Evolutionary conservation across 2,888 invertebrate genomes (phyloP), one percentile per base, ranked within the genome.

Genomic region (Eilema sororculum): DNA sequence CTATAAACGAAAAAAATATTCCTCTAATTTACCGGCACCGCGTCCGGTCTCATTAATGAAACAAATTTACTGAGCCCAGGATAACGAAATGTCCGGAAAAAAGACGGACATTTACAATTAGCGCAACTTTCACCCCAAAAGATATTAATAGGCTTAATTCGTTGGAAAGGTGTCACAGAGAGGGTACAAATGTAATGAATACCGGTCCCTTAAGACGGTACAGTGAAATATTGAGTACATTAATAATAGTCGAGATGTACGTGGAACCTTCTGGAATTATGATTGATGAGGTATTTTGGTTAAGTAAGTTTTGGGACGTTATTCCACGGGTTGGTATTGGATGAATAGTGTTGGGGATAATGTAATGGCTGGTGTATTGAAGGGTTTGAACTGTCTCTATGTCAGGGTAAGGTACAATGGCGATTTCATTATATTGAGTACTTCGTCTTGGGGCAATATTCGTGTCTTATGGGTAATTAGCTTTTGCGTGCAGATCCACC

Each of bases 71-170:
- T 37, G 24, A 59, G 25, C 20, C 12, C 33, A 13, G 20, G 33
- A 60, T 56, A 68, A 64, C 24, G 22, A 60, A 58, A 65, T 41
- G 33, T 37, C 10, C 57, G 33, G n/a, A 20, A 60, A 41, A 72
- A 59, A 64, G 10, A 65, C 61, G 72, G 68, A 41, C 37, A 67
- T 68, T 58, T 76, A 73, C 69, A 74, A 69, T 66, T 63, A 62
- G 10, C 22, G 0, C 5, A 62, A 69, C 46, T 57, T 68, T 71
- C 52, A 65, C 59, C 64, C 41, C 60, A 12, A 61, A 62, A 65
- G 67, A 71, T 79, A 75, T 77, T 65, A 73, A 81, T 81, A 69
- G 33, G 10, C 20, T 60, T 77, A 73, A 79, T 81, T 69, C 41
- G 33, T 79, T 77, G 63, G 65, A 33, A 62, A 62, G 33, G 57